Conservation (phyloP, 2,113 vertebrate genomes). For the Heterochromis multidens region DNA sequence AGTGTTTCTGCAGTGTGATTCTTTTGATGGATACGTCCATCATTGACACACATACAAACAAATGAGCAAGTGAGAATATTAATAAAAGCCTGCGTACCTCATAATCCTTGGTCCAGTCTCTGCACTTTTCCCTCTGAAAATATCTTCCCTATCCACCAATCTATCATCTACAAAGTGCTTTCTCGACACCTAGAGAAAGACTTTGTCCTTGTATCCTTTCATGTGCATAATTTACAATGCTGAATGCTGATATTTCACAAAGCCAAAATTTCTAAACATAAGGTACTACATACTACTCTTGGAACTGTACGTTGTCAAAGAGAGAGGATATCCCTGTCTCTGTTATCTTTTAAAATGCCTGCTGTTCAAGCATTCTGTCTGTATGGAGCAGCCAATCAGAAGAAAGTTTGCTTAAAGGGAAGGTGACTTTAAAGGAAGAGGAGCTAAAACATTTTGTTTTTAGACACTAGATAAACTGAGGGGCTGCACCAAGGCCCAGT, state of each 20-base stretch:
- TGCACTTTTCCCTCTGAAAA: too few relatives aligned
- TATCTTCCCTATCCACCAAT: too few relatives aligned
- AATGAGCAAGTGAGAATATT: not conserved
- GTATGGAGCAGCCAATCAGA: not conserved
- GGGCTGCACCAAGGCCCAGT: not conserved
- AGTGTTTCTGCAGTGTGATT: not conserved
- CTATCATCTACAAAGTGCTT: too few relatives aligned
- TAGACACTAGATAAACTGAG: not conserved
- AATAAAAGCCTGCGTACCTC: too few relatives aligned
- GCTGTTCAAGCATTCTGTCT: too few relatives aligned
- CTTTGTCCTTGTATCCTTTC: not conserved
- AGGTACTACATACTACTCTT: not conserved
- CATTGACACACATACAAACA: not conserved
- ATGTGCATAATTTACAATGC: not conserved
- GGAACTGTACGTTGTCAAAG: not conserved
- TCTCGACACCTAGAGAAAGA: too few relatives aligned
- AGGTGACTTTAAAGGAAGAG: not conserved
- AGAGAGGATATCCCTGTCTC: not conserved
- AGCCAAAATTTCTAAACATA: not conserved
- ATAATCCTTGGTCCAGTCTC: too few relatives aligned
- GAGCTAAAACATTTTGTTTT: not conserved
- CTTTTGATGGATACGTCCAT: not conserved
- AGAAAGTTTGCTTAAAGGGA: too few relatives aligned
- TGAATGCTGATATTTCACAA: not conserved
- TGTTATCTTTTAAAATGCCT: not conserved